Evolutionary conservation across 2,113 vertebrate species (phyloP), one percentile per base, ranked within the genome.

Genomic region (Cercocebus atys): DNA sequence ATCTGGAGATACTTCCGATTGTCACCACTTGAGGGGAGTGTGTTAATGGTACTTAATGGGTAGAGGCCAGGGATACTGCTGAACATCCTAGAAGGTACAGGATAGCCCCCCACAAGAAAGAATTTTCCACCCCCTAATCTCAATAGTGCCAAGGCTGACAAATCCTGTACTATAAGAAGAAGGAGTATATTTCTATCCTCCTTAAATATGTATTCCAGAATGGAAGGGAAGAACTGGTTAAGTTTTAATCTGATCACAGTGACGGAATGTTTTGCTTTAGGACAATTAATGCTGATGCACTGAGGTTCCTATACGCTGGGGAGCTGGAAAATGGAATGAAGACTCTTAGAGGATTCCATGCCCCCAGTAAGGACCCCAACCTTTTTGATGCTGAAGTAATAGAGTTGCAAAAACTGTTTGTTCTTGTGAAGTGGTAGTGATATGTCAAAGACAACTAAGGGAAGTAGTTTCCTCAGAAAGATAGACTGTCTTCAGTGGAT

Each of bases 331-430:
- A n/a, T 2, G 47, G 78, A 52, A 35, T 52, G 47, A 80, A 52
- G 47, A 80, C 23, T 35, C 47, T 32, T 52, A 30, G 32, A n/a
- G 8, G 47, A 80, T 23, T 52, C 13, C 32, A 22, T 20, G 47
- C 10, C 32, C 32, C 10, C 5, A 3, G 5, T 16, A 35, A 1
- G 32, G 32, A 52, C 13, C 9, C 32, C 32, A 80, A 0, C 6
- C 38, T 43, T 75, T 72, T 43, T 75, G 40, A 43, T 43, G 72
- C 13, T 43, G 40, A 43, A 43, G 40, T 75, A 43, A 75, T 75
- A 43, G 10, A 43, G 40, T 43, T 43, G 23, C 38, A 75, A 43
- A 40, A 75, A 23, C 40, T 43, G 38, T 75, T 43, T 43, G 38
- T 75, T 43, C 38, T 43, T 27, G 23, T 7, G 6, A 27, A 75